A percentile compares a stretch with the other conserved stretches of the same genome.
Evolutionary conservation across 2,888 invertebrate species (phyloP).

Genomic region (Colostygia pectinataria): DNA sequence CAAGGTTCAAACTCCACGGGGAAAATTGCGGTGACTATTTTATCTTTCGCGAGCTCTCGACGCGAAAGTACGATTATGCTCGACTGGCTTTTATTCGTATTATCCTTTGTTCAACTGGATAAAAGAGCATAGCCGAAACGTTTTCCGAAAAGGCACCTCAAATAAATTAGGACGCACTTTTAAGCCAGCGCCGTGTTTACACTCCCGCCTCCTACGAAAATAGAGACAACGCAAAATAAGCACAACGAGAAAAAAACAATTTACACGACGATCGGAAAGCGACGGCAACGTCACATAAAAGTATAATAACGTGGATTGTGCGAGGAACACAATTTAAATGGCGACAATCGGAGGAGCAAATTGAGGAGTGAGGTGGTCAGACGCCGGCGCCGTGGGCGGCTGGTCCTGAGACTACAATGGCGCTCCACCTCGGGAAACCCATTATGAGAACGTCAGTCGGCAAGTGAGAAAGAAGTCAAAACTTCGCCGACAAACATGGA

Average conservation of each 20-base stretch:
- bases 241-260: conserved; percentile 57
- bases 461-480: conserved; percentile 75
- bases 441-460: conserved; percentile 70
- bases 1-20: conserved; percentile 64
- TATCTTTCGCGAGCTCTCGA: conserved; percentile 62
- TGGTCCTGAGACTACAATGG: conserved; percentile 51
- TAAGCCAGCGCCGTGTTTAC: conserved; percentile 64
- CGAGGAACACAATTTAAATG: conserved; percentile 73
- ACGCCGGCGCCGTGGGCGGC: conserved; percentile 51
- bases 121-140: conserved; percentile 66
- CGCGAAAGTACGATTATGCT: conserved; percentile 68
- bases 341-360: conserved; percentile 64
- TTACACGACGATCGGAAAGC: conserved; percentile 43
- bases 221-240: conserved; percentile 59
- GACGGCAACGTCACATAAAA: conserved; percentile 53
- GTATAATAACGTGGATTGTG: conserved; percentile 70
- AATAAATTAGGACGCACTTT: conserved; percentile 72
- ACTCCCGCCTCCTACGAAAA: conserved; percentile 58
- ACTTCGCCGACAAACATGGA: conserved; percentile 71
- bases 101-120: conserved; percentile 74
- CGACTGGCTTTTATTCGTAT: conserved; percentile 73
- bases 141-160: conserved; percentile 65
- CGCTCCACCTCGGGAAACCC: conserved; percentile 54
- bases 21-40: conserved; percentile 70
- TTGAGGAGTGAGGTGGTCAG: conserved; percentile 50